These are phyloP conservation scores for Mesorhabditis spiculigera DNA, from an alignment of 2,888 invertebrate species.

Conservation along the genomic window DNA sequence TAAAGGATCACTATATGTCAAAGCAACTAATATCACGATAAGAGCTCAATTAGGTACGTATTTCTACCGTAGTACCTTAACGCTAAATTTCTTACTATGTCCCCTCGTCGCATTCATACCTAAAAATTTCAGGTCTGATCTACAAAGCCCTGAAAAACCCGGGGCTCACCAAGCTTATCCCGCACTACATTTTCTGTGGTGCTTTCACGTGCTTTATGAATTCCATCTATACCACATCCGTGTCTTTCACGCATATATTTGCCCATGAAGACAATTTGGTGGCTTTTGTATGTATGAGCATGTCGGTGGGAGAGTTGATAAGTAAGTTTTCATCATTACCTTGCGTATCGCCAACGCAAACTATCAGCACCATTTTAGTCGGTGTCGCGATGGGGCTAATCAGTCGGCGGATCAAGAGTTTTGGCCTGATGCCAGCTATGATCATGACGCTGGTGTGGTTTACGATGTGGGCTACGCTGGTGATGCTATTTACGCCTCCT, in stretches of 20 bases:
- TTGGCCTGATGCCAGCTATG: neutral
- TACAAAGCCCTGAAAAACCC: neutral
- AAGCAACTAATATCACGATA: no score
- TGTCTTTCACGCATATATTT: neutral
- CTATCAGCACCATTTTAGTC: neutral
- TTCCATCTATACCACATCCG: neutral
- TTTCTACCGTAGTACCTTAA: neutral
- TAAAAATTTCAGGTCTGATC: neutral
- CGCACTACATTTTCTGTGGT: neutral
- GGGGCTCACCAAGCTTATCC: neutral
- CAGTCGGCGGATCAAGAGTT: neutral
- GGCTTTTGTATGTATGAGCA: neutral
- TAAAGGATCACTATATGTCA: neutral
- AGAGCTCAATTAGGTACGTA: neutral
- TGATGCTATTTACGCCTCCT: neutral
- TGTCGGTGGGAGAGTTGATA: slow-evolving; percentile 3
- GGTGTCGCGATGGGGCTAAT: neutral
- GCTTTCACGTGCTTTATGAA: neutral
- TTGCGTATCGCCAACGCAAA: no score
- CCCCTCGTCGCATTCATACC: neutral
- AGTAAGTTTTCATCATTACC: no score
- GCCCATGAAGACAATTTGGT: neutral
- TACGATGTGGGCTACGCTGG: neutral
- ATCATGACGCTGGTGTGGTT: neutral
- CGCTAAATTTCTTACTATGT: neutral